Evolutionary conservation across 2,888 invertebrate genomes (phyloP), one percentile per base, ranked within the genome.

Genomic region (Tigriopus californicus): DNA sequence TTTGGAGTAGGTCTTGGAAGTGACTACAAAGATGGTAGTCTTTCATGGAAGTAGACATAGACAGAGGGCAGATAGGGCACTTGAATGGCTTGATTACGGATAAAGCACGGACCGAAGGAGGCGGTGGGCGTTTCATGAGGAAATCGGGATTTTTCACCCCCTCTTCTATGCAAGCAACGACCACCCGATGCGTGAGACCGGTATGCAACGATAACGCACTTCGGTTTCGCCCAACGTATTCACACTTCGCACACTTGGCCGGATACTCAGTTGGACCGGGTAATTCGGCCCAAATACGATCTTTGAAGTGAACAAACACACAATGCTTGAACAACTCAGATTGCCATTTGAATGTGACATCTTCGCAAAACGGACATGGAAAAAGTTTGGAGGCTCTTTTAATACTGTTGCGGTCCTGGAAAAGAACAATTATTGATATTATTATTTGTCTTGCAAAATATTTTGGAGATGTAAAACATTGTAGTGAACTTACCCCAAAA

Each of bases 311-410:
- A 10, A 46, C 46, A 33, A 56, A 25, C n/a, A 56, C 13, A n/a
- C 20, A 59, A 42, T 59, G 59, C 42, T 59, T 59, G 59, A 52
- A 59, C 22, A 59, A 41, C 18, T 20, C 33, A 18, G 49, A 53
- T n/a, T 48, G 59, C 59, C 59, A 59, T 40, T 51, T 59, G 24
- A 59, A 59, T 6, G 56, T 22, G 56, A 20, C 33, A 6, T 56
- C 56, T n/a, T 44, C 46, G 22, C 56, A 56, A 15, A 56, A 20
- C n/a, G 22, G 44, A 20, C 56, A 56, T n/a, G 18, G 22, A n/a
- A 46, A 56, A 3, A 33, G 33, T 8, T 33, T 33, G 8, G 33
- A 33, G 33, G 33, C 33, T 33, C 33, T 33, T 8, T 33, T 33
- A 33, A 33, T 33, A 33, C 33, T 33, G 33, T 33, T 33, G 33